phyloP scores from a whole-genome alignment of 2,797 vertebrate genomes.

The Pantherophis vulpinus region DNA sequence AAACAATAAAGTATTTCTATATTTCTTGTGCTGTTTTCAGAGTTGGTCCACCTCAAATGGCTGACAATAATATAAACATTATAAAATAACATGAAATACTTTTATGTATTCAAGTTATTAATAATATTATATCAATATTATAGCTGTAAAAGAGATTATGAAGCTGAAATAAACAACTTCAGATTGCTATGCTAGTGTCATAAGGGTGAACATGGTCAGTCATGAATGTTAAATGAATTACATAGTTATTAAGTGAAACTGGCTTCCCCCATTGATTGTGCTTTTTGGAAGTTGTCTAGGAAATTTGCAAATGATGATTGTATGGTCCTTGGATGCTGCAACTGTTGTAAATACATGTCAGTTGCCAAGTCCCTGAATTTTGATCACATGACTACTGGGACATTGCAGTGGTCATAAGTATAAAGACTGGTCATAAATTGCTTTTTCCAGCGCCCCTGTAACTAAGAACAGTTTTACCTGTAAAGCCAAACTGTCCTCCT shows the following conservation, averaged over 20 bases:
- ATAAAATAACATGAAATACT: conserved; percentile 42
- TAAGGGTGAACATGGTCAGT: conserved; percentile 30
- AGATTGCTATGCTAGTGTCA: conserved; percentile 34
- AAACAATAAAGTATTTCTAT: not conserved
- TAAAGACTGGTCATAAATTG: not conserved
- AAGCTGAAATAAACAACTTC: conserved; percentile 39
- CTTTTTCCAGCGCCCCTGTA: not conserved
- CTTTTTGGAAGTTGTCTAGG: not conserved
- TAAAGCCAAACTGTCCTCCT: conserved; percentile 18
- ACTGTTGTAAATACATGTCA: not conserved
- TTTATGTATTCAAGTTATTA: conserved; percentile 42
- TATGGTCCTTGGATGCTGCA: not conserved
- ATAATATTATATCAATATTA: conserved; percentile 46
- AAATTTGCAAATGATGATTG: not conserved
- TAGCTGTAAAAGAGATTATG: conserved; percentile 31
- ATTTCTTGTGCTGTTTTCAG: not conserved
- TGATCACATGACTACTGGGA: not conserved
- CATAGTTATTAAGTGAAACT: not conserved
- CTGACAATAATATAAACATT: conserved; percentile 5
- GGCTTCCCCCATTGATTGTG: not conserved
- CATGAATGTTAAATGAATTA: not conserved
- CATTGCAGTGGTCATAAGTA: not conserved
- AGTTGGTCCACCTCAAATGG: not conserved
- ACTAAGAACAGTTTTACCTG: not conserved
- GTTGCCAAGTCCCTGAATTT: not conserved